Base-by-base conservation (phyloP, 2,797 vertebrate genomes). In the Phoeniculus purpureus region DNA sequence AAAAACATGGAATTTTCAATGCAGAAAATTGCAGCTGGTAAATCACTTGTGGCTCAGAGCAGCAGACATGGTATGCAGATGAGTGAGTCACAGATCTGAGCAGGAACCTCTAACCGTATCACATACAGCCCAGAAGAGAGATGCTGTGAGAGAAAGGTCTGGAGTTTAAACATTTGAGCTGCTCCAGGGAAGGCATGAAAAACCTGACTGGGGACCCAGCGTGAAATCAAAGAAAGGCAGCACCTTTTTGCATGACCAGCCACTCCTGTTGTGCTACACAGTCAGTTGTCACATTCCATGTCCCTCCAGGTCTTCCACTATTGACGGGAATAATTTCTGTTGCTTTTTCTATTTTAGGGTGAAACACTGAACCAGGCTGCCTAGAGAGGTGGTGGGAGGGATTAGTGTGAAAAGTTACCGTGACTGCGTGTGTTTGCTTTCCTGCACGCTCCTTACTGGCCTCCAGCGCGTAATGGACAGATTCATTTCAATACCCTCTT, bases 211-310 rank as follows among this genome's bases (percentile, higher is more conserved):
- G 15, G 10, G 19, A 7, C 23, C 40, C 34, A 7, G 2, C 26
- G n/a, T 0, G 4, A 55, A 74, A 73, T 7, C 59, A 65, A 67
- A 26, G 3, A 25, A 81, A 23, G 54, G 40, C 48, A 87, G 29
- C 52, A 67, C 29, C 37, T 45, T 66, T 52, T 61, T 27, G n/a
- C 23, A 77, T 0, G 8, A 26, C 29, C 76, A 50, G 31, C 2
- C 0, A 0, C 25, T 29, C 32, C 43, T 43, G 26, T 43, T 2
- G 5, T 52, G 64, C 56, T 5, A 1, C 7, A 40, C 32, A 13
- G 27, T 31, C 66, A 64, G 48, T 55, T 65, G 48, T n/a, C 59
- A 58, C 27, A 37, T 27, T 26, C 52, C 9, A 19, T 15, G 26
- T 34, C 8, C 17, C 67, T 75, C 64, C 78, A 40, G 65, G 68